Percentiles rank a stretch among this genome's conserved stretches.
Evolutionary conservation across 2,888 invertebrate genomes (phyloP).

Genomic region (Drosophila planitibia): DNA sequence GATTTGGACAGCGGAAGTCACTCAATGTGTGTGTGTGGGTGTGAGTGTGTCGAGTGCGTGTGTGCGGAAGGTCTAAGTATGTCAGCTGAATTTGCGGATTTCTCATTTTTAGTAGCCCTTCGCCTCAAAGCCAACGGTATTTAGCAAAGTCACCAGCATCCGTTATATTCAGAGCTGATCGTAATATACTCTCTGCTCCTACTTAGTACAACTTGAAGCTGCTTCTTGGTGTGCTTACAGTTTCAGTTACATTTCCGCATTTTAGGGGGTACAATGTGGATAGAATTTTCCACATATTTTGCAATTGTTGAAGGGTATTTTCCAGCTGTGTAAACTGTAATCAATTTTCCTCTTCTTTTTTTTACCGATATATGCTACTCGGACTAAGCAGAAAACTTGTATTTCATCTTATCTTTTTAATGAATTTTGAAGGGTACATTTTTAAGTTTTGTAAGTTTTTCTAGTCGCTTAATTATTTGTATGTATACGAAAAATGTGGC

Average conservation of each 20-base stretch:
- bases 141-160: conserved; percentile 43
- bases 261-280: not conserved
- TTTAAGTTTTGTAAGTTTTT: not conserved
- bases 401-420: not conserved
- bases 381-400: not conserved
- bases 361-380: not conserved
- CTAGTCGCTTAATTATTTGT: not conserved
- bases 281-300: not conserved
- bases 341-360: not conserved
- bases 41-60: conserved; percentile 11
- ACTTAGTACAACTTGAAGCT: not conserved
- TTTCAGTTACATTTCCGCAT: conserved; percentile 35
- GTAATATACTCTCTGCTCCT: not conserved
- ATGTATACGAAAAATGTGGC: too few species aligned
- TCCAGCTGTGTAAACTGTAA: not conserved
- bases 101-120: conserved; percentile 53
- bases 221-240: not conserved
- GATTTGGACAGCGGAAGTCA: conserved; percentile 70
- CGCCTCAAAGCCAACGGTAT: conserved; percentile 24
- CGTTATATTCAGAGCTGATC: not conserved
- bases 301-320: not conserved
- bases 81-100: conserved; percentile 59
- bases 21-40: conserved; percentile 25
- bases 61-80: conserved; percentile 43
- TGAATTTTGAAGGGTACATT: not conserved